Percentiles rank a stretch among this genome's conserved stretches.
Conservation (phyloP, 2,888 invertebrate species). For the Alloplasta piceator region DNA sequence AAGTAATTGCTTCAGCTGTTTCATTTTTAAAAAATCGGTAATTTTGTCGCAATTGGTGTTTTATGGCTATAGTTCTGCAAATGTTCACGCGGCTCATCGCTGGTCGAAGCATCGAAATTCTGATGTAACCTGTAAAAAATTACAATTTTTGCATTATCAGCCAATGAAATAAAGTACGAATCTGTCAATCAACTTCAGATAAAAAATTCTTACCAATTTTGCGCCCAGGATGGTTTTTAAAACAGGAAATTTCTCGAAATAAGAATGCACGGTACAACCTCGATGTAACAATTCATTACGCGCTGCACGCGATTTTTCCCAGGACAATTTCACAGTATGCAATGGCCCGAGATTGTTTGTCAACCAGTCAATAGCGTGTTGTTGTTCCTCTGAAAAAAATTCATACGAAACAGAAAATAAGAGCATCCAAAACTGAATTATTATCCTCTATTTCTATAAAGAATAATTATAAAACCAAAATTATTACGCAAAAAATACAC, state of each 20-base stretch:
- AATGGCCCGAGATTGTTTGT: constrained; percentile 25
- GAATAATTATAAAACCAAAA: constrained; percentile 29
- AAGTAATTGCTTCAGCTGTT: too few species aligned
- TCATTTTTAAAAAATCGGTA: too few species aligned
- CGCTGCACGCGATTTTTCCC: constrained; percentile 21
- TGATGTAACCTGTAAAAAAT: too few species aligned
- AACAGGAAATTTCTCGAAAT: constrained; percentile 24
- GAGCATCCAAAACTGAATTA: constrained; percentile 23
- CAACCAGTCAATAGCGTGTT: constrained; percentile 28
- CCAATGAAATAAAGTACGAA: too few species aligned
- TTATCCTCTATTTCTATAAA: background rate
- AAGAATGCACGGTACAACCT: constrained; percentile 27
- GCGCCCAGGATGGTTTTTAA: constrained; percentile 19
- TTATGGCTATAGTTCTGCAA: too few species aligned
- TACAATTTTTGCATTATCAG: too few species aligned
- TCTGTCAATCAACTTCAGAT: too few species aligned
- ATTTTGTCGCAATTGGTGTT: too few species aligned
- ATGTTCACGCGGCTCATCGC: too few species aligned
- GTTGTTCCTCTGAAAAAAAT: constrained; percentile 24
- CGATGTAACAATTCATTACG: constrained; percentile 22
- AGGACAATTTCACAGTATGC: constrained; percentile 10
- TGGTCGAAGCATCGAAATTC: too few species aligned
- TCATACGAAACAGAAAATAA: constrained; percentile 15
- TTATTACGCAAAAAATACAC: constrained; percentile 8
- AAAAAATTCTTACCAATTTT: constrained; percentile 33